These are phyloP conservation scores for Dendrolimus kikuchii DNA, from an alignment of 1,140 invertebrate species.

Conservation along the genomic window DNA sequence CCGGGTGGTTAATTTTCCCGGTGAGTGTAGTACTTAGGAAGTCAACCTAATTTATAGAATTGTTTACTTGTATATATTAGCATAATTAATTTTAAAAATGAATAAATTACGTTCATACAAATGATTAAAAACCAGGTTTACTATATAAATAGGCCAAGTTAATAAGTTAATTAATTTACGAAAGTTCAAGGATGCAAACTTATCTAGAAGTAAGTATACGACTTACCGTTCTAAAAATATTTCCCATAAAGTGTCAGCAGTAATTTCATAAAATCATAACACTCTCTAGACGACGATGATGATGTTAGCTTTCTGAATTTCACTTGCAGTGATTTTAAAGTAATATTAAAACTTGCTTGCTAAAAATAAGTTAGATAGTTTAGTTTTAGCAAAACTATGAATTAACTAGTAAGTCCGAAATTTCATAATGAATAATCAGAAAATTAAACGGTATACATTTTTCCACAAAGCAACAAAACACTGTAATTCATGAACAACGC, in stretches of 20 bases:
- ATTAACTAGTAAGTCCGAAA: too few relatives aligned
- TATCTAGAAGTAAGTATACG: constrained; percentile 4
- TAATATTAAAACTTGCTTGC: not conserved
- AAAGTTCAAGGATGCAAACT: constrained; percentile 7
- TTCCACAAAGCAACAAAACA: not conserved
- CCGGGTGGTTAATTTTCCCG: too few relatives aligned
- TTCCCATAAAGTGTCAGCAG: constrained; percentile 27
- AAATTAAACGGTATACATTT: not conserved
- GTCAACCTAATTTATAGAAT: too few relatives aligned
- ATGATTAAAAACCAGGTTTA: not conserved
- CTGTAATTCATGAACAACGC: not conserved
- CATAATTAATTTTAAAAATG: too few relatives aligned
- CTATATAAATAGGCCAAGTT: constrained; percentile 1
- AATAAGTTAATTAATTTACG: constrained; percentile 2
- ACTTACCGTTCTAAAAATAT: constrained; percentile 30
- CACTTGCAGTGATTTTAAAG: constrained; percentile 8
- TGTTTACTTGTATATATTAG: too few relatives aligned
- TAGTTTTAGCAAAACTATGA: too few relatives aligned
- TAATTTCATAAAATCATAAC: constrained; percentile 8
- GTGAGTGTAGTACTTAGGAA: too few relatives aligned
- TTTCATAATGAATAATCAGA: too few relatives aligned
- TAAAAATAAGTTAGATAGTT: too few relatives aligned
- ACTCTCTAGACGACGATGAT: constrained; percentile 5
- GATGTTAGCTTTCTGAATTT: constrained; percentile 12
- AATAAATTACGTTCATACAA: too few relatives aligned